Percentiles rank a stretch among this genome's conserved stretches.
phyloP scores from a whole-genome alignment of 1,140 invertebrate genomes.

The Bacillus rossius region DNA sequence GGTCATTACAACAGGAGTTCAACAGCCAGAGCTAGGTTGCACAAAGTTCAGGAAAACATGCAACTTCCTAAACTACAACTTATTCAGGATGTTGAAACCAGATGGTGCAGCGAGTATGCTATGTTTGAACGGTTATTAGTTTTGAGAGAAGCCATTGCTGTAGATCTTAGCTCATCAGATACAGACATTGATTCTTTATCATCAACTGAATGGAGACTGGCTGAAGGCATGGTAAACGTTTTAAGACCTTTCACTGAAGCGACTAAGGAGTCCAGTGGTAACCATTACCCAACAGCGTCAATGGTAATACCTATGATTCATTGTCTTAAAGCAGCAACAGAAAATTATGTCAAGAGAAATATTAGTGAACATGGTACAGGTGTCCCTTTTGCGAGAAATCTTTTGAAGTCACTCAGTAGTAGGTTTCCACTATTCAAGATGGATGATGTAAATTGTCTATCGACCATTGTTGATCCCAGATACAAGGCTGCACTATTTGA shows the following conservation, averaged over 20 bases:
- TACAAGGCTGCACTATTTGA: not conserved
- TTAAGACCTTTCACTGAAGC: not conserved
- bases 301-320: slow-evolving; percentile 10
- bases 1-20: slow-evolving; percentile 9
- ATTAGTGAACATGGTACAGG: no score
- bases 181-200: not conserved
- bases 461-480: slow-evolving; percentile 2
- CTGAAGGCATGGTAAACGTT: not conserved
- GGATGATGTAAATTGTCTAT: not conserved
- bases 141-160: slow-evolving; percentile 19
- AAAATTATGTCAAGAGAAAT: not conserved
- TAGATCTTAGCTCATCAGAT: not conserved
- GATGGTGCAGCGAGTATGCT: slow-evolving; percentile 27
- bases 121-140: slow-evolving; percentile 24
- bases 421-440: no score
- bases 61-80: slow-evolving; percentile 22
- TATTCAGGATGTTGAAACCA: slow-evolving; percentile 24
- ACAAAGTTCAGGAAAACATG: slow-evolving; percentile 17
- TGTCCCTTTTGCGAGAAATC: not conserved
- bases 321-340: not conserved
- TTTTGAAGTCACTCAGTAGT: not conserved
- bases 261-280: not conserved
- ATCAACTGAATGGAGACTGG: not conserved
- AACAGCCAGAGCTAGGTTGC: slow-evolving; percentile 15
- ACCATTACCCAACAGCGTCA: not conserved